Conservation (phyloP, 2,888 invertebrate species). For the Papilio gigon region DNA sequence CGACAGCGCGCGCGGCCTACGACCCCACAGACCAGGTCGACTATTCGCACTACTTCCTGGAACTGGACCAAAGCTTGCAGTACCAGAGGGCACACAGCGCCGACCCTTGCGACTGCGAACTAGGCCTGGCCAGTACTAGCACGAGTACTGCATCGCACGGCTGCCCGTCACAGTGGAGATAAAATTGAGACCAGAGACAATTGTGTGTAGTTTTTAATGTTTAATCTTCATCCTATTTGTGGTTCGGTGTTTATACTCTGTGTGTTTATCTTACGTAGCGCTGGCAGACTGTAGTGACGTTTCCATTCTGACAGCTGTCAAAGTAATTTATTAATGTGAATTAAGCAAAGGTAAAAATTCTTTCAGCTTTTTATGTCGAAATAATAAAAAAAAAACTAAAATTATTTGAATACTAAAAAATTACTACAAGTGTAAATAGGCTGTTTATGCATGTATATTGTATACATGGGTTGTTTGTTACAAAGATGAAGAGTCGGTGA, state of each 20-base stretch:
- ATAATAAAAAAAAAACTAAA: too few relatives aligned
- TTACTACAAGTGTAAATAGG: too few relatives aligned
- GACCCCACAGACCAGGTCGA: constrained; percentile 41
- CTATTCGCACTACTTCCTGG: constrained; percentile 22
- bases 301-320: constrained; percentile 11
- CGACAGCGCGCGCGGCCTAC: constrained; percentile 55
- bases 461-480: too few relatives aligned
- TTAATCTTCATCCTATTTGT: not conserved
- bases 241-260: constrained; percentile 6
- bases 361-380: too few relatives aligned
- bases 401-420: too few relatives aligned
- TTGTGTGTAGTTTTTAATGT: not conserved
- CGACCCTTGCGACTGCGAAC: constrained; percentile 22
- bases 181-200: not conserved
- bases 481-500: too few relatives aligned
- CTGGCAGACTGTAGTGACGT: not conserved
- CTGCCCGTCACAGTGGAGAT: constrained; percentile 29
- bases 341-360: too few relatives aligned
- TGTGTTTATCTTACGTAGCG: too few relatives aligned
- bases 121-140: constrained; percentile 6
- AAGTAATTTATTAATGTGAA: too few relatives aligned
- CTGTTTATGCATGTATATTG: too few relatives aligned
- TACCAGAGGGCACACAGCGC: constrained; percentile 7
- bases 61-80: constrained; percentile 10
- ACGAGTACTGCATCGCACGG: constrained; percentile 21